Conservation (phyloP, 2,113 vertebrate species). For the Pseudolaguvia tuberculata region DNA sequence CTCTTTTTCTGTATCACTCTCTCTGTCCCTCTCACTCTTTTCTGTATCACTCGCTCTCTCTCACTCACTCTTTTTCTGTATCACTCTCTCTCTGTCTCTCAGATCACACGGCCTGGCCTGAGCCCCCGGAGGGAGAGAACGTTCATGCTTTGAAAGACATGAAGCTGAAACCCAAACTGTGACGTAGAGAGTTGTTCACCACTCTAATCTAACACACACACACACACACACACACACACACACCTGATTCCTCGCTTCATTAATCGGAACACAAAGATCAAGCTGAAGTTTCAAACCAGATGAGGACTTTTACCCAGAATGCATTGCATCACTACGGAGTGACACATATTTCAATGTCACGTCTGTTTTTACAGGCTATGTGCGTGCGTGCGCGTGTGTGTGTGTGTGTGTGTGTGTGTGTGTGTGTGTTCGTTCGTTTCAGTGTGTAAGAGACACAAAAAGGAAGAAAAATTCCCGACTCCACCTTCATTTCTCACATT, state of each 20-base stretch:
- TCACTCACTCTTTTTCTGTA: too few relatives aligned
- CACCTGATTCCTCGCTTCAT: background rate
- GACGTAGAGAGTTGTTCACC: background rate
- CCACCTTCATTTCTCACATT: background rate
- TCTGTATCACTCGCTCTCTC: background rate
- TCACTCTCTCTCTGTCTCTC: conserved; percentile 3
- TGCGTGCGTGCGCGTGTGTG: too few relatives aligned
- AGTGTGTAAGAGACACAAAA: background rate
- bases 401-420: background rate
- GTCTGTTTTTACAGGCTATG: too few relatives aligned
- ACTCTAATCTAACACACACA: background rate
- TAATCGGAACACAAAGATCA: background rate
- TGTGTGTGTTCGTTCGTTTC: too few relatives aligned
- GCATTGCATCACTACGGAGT: too few relatives aligned
- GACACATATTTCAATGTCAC: background rate
- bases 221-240: background rate
- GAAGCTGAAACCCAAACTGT: conserved; percentile 65
- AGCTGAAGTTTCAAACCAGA: background rate
- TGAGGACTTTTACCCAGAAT: background rate
- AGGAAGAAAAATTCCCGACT: background rate
- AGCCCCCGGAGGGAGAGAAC: conserved; percentile 72
- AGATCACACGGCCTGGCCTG: conserved; percentile 10
- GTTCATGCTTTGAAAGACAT: conserved; percentile 66
- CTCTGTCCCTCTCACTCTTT: background rate
- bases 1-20: background rate